Conservation (phyloP, 2,113 vertebrate genomes). For the Nothobranchius furzeri region DNA sequence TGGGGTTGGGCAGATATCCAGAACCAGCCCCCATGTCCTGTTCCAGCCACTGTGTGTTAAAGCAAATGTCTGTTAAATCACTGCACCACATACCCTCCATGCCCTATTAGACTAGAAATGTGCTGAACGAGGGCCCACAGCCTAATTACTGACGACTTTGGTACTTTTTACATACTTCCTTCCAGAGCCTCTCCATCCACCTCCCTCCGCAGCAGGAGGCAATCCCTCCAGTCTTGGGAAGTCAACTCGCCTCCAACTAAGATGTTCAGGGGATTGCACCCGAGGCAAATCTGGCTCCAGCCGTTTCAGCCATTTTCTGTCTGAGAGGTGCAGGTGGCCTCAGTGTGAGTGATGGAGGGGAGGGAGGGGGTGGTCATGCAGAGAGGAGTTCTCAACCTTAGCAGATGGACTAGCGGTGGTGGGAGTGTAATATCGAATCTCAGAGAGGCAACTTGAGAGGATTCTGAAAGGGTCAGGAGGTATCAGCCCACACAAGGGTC, state of each 20-base stretch:
- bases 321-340: conserved; percentile 53
- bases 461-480: conserved; percentile 55
- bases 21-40: conserved; percentile 39
- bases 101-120: conserved; percentile 66
- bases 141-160: conserved; percentile 70
- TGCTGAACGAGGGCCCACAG: conserved; percentile 51
- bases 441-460: conserved; percentile 54
- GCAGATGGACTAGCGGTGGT: conserved; percentile 57
- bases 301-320: conserved; percentile 60
- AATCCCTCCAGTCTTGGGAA: conserved; percentile 44
- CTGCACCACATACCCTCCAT: conserved; percentile 42
- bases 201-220: conserved; percentile 41
- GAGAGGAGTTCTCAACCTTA: conserved; percentile 52
- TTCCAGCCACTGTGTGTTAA: conserved; percentile 61
- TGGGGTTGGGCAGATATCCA: conserved; percentile 54
- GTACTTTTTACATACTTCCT: conserved; percentile 37
- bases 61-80: conserved; percentile 69
- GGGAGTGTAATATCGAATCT: conserved; percentile 39
- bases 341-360: conserved; percentile 10
- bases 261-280: conserved; percentile 48
- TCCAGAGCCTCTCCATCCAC: conserved; percentile 2
- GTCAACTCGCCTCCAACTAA: conserved; percentile 57
- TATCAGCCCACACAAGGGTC: conserved; percentile 28
- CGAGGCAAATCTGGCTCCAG: conserved; percentile 57
- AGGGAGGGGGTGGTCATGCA: conserved; percentile 43